These are phyloP conservation scores for Alcis repandata DNA, from an alignment of 2,888 invertebrate genomes.

Conservation along the genomic window DNA sequence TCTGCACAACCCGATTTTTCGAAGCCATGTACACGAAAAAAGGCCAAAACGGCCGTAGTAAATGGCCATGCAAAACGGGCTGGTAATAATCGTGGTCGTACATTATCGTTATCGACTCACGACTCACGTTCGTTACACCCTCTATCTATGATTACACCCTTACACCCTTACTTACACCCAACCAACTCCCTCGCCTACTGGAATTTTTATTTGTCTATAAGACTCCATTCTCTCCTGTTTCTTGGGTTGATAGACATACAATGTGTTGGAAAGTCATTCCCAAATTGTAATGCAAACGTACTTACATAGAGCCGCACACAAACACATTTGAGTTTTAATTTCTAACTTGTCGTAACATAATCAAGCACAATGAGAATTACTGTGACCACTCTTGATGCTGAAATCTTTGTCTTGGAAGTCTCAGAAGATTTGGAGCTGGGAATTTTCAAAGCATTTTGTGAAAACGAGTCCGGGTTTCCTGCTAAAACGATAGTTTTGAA, in stretches of 20 bases:
- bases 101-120: too few species aligned
- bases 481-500: conserved; percentile 93
- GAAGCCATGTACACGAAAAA: too few species aligned
- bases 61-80: too few species aligned
- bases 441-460: conserved; percentile 97
- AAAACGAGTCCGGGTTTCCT: conserved; percentile 94
- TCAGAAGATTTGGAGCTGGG: conserved; percentile 97
- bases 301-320: conserved; percentile 35
- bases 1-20: too few species aligned
- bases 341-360: conserved; percentile 47
- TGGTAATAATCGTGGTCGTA: too few species aligned
- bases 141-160: too few species aligned
- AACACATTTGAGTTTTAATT: conserved; percentile 24
- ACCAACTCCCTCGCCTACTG: not conserved
- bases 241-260: conserved; percentile 43
- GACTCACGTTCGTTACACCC: too few species aligned
- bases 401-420: conserved; percentile 96
- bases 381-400: conserved; percentile 95
- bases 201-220: conserved; percentile 44
- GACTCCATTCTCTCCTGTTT: conserved; percentile 31
- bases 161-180: too few species aligned
- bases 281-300: conserved; percentile 62
- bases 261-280: conserved; percentile 77
- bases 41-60: too few species aligned
- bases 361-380: conserved; percentile 94